Evolutionary conservation across 2,888 invertebrate genomes (phyloP).

Genomic region (Phania funesta): DNA sequence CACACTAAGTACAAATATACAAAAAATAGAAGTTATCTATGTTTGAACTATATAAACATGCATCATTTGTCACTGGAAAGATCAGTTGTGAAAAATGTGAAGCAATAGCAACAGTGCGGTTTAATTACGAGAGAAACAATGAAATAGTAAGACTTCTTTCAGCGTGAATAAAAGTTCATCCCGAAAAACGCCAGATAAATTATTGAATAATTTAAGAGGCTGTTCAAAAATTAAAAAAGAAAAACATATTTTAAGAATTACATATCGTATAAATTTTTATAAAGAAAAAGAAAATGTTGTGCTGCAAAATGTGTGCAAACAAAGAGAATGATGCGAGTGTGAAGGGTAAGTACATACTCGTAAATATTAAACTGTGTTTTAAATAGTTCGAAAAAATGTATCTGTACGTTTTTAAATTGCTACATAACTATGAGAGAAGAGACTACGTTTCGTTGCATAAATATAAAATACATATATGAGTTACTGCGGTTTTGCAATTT

Average conservation of each 20-base stretch:
- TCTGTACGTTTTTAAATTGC: no score
- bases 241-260: no score
- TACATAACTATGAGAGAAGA: no score
- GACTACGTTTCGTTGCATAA: no score
- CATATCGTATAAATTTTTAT: no score
- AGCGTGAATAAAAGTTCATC: neutral
- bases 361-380: no score
- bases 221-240: neutral
- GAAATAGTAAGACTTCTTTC: neutral
- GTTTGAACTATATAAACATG: neutral
- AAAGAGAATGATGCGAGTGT: neutral
- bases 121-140: neutral
- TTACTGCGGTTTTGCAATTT: no score
- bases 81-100: conserved; percentile 12
- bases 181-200: neutral
- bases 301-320: neutral
- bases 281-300: no score
- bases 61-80: neutral
- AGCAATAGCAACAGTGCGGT: neutral
- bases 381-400: no score
- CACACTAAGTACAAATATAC: neutral
- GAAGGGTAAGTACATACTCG: neutral
- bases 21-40: neutral
- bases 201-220: neutral
- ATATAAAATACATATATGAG: no score